Evolutionary conservation across 2,113 vertebrate genomes (phyloP), one percentile per base, ranked within the genome.

Genomic region (Hemibagrus wyckioides): DNA sequence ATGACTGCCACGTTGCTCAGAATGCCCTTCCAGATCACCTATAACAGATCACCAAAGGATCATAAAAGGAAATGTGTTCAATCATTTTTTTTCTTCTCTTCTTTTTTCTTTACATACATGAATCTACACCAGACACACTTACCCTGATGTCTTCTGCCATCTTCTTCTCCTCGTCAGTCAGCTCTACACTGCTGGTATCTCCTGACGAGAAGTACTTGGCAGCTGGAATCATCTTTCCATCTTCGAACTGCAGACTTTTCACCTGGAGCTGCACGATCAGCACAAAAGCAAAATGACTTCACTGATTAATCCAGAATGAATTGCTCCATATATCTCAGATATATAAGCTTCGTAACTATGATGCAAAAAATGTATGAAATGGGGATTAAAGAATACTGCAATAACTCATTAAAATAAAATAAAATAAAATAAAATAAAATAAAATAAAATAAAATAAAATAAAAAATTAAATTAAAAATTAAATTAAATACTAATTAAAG

Each of bases 211-310:
- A 97, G 92, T 97, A 97, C 86, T 95, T 95, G 0, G 96, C 94
- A 3, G 97, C 96, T 0, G 95, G 89, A 25, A 97, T 95, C 96
- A 96, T 97, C 94, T 95, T 97, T 48, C 96, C 96, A 39, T 96
- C 95, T 84, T 97, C 96, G 92, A 97, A 95, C 92, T 96, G 96
- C 33, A 97, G 92, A 83, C 93, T 97, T 91, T 95, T 97, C 81
- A 97, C 96, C 86, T 96, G 54, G 82, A 97, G 82, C 97, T 97
- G 90, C 15, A 85, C 36, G 87, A 48, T 7, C 30, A 80, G 73
- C 28, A 63, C 41, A 76, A 19, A 61, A 85, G 8, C 0, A 56
- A 80, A 33, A 19, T 19, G n/a, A 79, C 15, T 33, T 52, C 76
- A 80, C 23, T 11, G 6, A 50, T 50, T 77, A 15, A 77, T 48